phyloP scores from a whole-genome alignment of 2,888 invertebrate genomes.

The Drosophila limbata region DNA sequence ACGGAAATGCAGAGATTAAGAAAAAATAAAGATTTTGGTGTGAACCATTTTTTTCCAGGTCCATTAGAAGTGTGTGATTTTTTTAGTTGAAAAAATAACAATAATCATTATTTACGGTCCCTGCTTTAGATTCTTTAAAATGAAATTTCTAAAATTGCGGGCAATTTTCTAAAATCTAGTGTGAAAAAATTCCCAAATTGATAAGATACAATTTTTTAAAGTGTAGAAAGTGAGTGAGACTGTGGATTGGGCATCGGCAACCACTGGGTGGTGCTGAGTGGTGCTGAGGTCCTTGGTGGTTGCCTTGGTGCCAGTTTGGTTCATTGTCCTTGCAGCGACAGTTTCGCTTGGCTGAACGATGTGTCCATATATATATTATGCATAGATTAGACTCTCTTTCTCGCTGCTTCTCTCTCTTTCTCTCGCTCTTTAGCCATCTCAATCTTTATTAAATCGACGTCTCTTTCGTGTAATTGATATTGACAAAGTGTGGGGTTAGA shows the following conservation, averaged over 20 bases:
- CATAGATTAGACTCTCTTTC: conserved; percentile 47
- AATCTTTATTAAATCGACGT: not conserved
- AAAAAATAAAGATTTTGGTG: no score
- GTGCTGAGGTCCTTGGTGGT: not conserved
- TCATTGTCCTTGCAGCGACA: conserved; percentile 46
- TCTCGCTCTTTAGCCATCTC: not conserved
- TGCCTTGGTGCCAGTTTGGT: not conserved
- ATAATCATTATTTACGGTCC: no score
- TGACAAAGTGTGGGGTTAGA: conserved; percentile 26
- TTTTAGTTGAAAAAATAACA: no score
- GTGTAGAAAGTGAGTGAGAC: not conserved
- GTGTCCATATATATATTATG: conserved; percentile 37
- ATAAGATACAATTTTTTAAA: no score
- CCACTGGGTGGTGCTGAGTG: not conserved
- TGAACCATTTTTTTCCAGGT: no score
- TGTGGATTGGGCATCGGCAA: not conserved
- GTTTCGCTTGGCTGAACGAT: conserved; percentile 54
- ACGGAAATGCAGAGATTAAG: no score
- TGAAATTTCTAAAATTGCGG: no score
- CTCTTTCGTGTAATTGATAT: conserved; percentile 59
- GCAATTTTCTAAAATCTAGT: no score
- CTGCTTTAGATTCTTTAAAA: no score
- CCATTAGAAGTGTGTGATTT: no score
- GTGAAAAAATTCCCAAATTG: no score
- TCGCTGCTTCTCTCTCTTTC: not conserved